These are phyloP conservation scores for Actinopyga echinites DNA, from an alignment of 53 echinoderm and acorn worm species.

Conservation along the genomic window DNA sequence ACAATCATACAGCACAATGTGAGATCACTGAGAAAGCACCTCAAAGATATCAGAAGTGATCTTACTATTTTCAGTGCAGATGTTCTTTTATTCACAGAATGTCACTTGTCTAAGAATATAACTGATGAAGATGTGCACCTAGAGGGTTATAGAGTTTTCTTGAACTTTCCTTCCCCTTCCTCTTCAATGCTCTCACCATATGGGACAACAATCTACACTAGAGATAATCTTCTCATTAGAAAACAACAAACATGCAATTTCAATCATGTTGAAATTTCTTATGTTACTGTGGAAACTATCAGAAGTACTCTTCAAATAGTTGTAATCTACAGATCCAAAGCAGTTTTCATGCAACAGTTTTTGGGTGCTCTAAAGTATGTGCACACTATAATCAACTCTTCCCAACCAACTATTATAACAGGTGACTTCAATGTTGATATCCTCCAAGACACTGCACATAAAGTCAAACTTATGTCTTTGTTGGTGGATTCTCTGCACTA, in stretches of 20 bases:
- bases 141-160: not conserved
- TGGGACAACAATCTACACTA: not conserved
- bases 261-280: slow-evolving; percentile 5
- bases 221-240: too few species aligned
- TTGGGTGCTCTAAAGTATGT: not conserved
- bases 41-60: not conserved
- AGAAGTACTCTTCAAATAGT: not conserved
- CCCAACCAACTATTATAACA: slow-evolving; percentile 13
- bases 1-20: not conserved
- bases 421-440: too few species aligned
- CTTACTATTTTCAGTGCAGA: not conserved
- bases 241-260: not conserved
- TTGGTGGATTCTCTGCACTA: not conserved
- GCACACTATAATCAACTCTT: not conserved
- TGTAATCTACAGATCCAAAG: slow-evolving; percentile 17
- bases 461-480: not conserved
- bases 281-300: not conserved
- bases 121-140: not conserved
- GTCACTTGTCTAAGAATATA: not conserved
- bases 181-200: not conserved
- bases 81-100: slow-evolving; percentile 27
- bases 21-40: not conserved
- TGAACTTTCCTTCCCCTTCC: too few species aligned
- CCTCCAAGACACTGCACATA: not conserved
- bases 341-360: not conserved